Conservation (phyloP, 2,797 vertebrate species). For the Myotis vivesi region DNA sequence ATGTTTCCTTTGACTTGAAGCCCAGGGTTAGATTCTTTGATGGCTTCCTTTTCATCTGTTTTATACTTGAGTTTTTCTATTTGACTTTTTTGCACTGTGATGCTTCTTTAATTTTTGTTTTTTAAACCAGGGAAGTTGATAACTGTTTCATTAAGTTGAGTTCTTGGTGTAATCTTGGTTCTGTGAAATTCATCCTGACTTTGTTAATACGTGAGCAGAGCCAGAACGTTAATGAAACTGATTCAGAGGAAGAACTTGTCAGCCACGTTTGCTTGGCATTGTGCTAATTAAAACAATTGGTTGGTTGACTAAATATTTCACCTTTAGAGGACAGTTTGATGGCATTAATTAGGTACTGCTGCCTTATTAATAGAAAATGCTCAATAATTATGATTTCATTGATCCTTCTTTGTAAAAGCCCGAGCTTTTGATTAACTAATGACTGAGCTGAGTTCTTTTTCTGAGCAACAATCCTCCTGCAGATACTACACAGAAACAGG, state of each 20-base stretch:
- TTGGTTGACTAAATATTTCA: conserved; percentile 6
- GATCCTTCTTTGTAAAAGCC: neutral
- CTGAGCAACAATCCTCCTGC: neutral
- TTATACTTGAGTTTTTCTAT: neutral
- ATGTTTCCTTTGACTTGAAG: neutral
- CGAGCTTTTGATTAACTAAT: neutral
- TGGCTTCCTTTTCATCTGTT: neutral
- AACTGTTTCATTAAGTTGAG: neutral
- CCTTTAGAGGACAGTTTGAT: neutral
- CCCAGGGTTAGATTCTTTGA: neutral
- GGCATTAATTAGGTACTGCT: neutral
- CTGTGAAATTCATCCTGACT: neutral
- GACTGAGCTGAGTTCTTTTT: neutral
- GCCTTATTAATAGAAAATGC: neutral
- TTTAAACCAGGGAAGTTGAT: neutral
- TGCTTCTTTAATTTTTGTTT: conserved; percentile 14
- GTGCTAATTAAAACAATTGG: neutral
- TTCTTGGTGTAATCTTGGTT: neutral
- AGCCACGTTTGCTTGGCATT: neutral
- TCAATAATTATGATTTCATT: neutral
- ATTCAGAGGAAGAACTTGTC: neutral
- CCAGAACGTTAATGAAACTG: conserved; percentile 1
- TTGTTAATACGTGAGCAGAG: neutral
- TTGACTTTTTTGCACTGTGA: neutral
- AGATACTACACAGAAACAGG: neutral